Base-by-base conservation (phyloP, 1,140 invertebrate genomes). In the Panagrolaimus sp. region DNA sequence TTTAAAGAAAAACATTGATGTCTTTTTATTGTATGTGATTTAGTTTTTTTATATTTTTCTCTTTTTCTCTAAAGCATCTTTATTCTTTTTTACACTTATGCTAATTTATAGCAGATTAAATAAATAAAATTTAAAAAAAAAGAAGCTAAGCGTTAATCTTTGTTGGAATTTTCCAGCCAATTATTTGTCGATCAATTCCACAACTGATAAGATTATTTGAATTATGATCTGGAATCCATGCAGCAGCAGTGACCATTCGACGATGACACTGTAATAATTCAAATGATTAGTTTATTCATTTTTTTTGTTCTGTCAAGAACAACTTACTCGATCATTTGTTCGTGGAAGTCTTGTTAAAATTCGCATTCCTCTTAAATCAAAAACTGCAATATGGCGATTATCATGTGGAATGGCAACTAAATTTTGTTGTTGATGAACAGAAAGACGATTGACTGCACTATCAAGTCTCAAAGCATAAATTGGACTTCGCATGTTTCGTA, bases 371-470 rank as follows among this genome's bases (percentile, higher is more conserved):
- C 89, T 89, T 55, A 98, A 86, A 86, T 98, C 94, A 84, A 92
- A 96, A 9, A 98, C 86, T n/a, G 92, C 87, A 70, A 98, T 91
- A 83, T 97, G 91, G 48, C 95, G 87, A 85, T 98, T 97, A 84
- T 98, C 96, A 83, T 95, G 91, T 10, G 96, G 96, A 82, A 98
- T 93, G 17, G 94, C 94, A 65, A 98, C 92, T 2, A 94, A 85
- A 1, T 83, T 84, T 63, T 93, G 91, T 71, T 86, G 87, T 24
- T 86, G 86, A 21, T 92, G 95, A 7, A 98, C 91, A 5, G 90
- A 88, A 45, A 98, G 85, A 83, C 86, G 84, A 85, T 98, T 98
- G 1, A 95, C 92, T 0, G 93, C 90, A 12, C 93, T 94, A 83
- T 98, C 94, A 0, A 91, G 89, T 6, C 94, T 87, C 73, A 98